phyloP scores from a whole-genome alignment of 1,140 invertebrate genomes.

The Sycophila sp. region DNA sequence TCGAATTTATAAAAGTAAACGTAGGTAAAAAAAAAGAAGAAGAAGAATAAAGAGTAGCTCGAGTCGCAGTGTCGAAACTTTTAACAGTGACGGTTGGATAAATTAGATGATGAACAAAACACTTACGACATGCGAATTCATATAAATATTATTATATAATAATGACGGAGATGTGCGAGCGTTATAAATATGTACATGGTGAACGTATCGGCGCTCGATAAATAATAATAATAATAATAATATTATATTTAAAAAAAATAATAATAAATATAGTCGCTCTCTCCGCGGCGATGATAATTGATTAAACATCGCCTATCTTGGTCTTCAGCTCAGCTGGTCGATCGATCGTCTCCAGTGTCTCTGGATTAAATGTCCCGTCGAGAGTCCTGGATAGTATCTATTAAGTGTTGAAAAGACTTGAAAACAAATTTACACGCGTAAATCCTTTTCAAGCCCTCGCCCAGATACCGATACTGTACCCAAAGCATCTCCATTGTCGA shows the following conservation, averaged over 20 bases:
- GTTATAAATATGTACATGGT: slow-evolving; percentile 46
- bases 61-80: neutral
- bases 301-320: no score
- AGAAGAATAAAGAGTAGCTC: neutral
- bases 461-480: neutral
- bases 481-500: neutral
- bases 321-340: neutral
- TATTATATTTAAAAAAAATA: slow-evolving; percentile 47
- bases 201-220: slow-evolving; percentile 12
- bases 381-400: neutral
- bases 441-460: neutral
- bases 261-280: slow-evolving; percentile 54
- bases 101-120: neutral
- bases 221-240: slow-evolving; percentile 32
- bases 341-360: neutral
- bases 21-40: slow-evolving; percentile 15
- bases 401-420: neutral
- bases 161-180: slow-evolving; percentile 5
- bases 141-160: slow-evolving; percentile 28
- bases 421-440: slow-evolving; percentile 7
- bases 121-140: neutral
- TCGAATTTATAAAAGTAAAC: slow-evolving; percentile 19
- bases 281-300: slow-evolving; percentile 31
- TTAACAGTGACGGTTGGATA: slow-evolving; percentile 3
- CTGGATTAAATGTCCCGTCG: neutral